Base-by-base conservation (phyloP, 2,797 vertebrate genomes). In the Gallinago solitaria region DNA sequence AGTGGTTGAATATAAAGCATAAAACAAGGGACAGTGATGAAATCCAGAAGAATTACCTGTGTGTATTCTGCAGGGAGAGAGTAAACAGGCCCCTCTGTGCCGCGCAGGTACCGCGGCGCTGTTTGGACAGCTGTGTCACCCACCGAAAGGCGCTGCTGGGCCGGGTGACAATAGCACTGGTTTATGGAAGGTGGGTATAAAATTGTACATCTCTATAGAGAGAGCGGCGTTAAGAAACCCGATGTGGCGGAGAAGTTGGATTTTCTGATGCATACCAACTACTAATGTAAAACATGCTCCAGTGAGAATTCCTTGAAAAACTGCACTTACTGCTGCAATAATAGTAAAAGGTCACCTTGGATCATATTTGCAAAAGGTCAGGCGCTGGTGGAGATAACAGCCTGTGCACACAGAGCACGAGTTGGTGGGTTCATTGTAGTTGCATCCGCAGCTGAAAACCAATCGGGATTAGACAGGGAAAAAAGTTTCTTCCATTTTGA, bases 61-160 rank as follows among this genome's bases (percentile, higher is more conserved):
- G 94, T 98, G 97, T 98, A 97, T 97, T 97, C 97, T 95, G 97
- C 97, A 97, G 97, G 97, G 98, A 97, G 97, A 98, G 98, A 98
- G 98, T 97, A 99, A 99, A 99, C 98, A 99, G 98, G 97, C 96
- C 96, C 98, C 97, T 97, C 93, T 97, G 69, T 98, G 98, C 73
- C 77, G 96, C 95, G 95, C 98, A 98, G 99, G 98, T 98, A 98
- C 98, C 98, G 2, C 98, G 98, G 97, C 95, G 92, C 97, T 99
- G 98, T 99, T 99, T 99, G 98, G 98, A 99, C 99, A 99, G 99
- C 99, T 99, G 99, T 97, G 97, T 80, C 97, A 98, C 96, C 98
- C 95, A 80, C 97, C 96, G 98, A 97, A 84, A 98, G 98, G 98
- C 97, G 98, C 97, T 98, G 98, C 98, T 95, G 63, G 97, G 97